A percentile compares a stretch with the other conserved stretches of the same genome.
Conservation (phyloP, 1,140 invertebrate species). For the Choristoneura fumiferana region DNA sequence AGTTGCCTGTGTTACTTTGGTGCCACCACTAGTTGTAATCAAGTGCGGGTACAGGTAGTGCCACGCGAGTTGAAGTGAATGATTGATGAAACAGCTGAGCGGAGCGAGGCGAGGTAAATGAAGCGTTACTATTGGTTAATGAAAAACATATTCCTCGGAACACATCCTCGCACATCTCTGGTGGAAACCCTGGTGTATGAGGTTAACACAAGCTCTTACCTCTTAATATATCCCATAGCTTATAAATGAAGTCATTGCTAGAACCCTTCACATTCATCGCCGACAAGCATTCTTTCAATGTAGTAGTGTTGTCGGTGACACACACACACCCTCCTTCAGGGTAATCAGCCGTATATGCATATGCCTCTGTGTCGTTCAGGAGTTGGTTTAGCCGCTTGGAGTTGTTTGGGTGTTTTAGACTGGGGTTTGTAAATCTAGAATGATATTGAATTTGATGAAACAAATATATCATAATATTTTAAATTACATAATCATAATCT, state of each 20-base stretch:
- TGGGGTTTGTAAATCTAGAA: conserved; percentile 48
- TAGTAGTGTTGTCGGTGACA: conserved; percentile 58
- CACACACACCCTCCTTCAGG: conserved; percentile 65
- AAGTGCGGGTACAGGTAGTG: too few relatives aligned
- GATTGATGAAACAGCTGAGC: too few relatives aligned
- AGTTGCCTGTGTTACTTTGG: too few relatives aligned
- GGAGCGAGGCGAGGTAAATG: too few relatives aligned
- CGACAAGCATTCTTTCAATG: conserved; percentile 52
- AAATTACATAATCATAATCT: too few relatives aligned
- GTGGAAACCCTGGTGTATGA: too few relatives aligned
- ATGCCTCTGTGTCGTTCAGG: conserved; percentile 69
- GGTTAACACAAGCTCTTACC: conserved; percentile 49
- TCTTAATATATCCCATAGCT: conserved; percentile 74
- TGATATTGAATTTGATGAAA: background rate
- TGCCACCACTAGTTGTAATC: too few relatives aligned
- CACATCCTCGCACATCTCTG: too few relatives aligned
- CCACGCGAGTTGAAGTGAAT: too few relatives aligned
- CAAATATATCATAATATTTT: too few relatives aligned
- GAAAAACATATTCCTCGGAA: too few relatives aligned
- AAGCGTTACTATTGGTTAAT: too few relatives aligned
- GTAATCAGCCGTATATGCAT: conserved; percentile 64
- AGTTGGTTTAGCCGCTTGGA: conserved; percentile 53
- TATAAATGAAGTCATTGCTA: conserved; percentile 75
- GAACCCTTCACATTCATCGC: conserved; percentile 50
- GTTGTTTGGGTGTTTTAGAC: conserved; percentile 47